These are phyloP conservation scores for Epistrophella euchroma DNA, from an alignment of 2,888 invertebrate species.

Conservation along the genomic window DNA sequence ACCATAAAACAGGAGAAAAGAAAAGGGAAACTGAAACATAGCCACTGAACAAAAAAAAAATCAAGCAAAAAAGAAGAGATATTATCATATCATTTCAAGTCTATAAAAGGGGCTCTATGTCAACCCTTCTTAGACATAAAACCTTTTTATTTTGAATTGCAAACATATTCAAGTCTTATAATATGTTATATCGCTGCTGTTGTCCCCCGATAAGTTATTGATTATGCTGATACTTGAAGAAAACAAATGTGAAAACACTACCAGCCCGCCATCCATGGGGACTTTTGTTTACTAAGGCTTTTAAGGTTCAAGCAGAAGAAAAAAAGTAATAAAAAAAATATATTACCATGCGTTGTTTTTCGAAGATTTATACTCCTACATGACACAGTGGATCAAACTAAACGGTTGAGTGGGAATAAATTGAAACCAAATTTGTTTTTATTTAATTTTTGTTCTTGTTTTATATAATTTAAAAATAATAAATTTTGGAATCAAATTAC, in stretches of 20 bases:
- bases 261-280: conserved; percentile 1
- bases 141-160: conserved; percentile 41
- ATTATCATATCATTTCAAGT: conserved; percentile 38
- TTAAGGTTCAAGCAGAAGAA: conserved; percentile 12
- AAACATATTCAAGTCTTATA: conserved; percentile 31
- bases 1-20: conserved; percentile 2
- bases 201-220: conserved; percentile 37
- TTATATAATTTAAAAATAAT: too few relatives aligned
- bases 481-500: too few relatives aligned
- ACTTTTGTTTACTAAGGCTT: conserved; percentile 38
- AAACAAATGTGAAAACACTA: conserved; percentile 29
- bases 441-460: too few relatives aligned
- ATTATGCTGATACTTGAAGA: conserved; percentile 31
- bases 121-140: conserved; percentile 38
- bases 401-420: background rate
- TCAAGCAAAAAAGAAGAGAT: background rate
- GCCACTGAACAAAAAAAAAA: conserved; percentile 7
- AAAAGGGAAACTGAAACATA: background rate
- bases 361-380: conserved; percentile 42
- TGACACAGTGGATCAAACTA: background rate
- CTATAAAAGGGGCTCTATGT: conserved; percentile 22
- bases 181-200: conserved; percentile 25
- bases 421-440: background rate
- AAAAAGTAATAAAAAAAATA: conserved; percentile 21
- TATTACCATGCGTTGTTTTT: conserved; percentile 36